Conservation (phyloP, 2,888 invertebrate genomes). For the Apomyelois bistriatella region DNA sequence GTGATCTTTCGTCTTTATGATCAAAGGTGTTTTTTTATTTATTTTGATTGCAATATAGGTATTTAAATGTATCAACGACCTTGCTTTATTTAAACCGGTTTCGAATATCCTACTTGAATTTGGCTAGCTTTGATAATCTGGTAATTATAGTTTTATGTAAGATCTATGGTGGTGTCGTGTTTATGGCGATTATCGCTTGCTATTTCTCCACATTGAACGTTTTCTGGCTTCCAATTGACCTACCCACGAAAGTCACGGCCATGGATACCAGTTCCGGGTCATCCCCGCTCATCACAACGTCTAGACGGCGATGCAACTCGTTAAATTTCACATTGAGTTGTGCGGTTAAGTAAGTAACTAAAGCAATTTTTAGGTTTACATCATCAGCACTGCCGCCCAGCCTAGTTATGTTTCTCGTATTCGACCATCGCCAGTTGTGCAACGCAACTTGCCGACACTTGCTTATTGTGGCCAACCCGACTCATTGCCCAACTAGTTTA, state of each 20-base stretch:
- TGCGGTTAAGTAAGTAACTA: conserved; percentile 74
- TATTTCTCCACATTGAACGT: not conserved
- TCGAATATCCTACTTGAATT: conserved; percentile 50
- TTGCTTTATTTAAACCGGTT: conserved; percentile 66
- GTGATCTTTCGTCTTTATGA: conserved; percentile 16
- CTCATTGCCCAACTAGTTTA: conserved; percentile 71
- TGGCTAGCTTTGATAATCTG: conserved; percentile 29
- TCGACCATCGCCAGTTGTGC: conserved; percentile 75
- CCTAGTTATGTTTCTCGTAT: conserved; percentile 79
- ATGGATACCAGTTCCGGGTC: conserved; percentile 65
- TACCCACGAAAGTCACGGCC: conserved; percentile 49
- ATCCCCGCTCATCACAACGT: conserved; percentile 44
- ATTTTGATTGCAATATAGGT: conserved; percentile 26
- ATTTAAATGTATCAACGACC: conserved; percentile 57
- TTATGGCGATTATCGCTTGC: not conserved
- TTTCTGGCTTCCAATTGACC: conserved; percentile 16
- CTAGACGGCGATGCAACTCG: conserved; percentile 58
- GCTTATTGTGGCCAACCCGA: conserved; percentile 69
- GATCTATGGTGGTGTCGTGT: not conserved
- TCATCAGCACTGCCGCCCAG: conserved; percentile 70
- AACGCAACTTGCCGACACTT: conserved; percentile 73
- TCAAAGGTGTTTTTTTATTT: conserved; percentile 38
- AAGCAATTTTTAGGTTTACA: conserved; percentile 79
- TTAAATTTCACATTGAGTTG: conserved; percentile 67
- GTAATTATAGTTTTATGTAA: not conserved